phyloP scores from a whole-genome alignment of 35 echinoderm and acorn worm species.

The Acanthaster planci region DNA sequence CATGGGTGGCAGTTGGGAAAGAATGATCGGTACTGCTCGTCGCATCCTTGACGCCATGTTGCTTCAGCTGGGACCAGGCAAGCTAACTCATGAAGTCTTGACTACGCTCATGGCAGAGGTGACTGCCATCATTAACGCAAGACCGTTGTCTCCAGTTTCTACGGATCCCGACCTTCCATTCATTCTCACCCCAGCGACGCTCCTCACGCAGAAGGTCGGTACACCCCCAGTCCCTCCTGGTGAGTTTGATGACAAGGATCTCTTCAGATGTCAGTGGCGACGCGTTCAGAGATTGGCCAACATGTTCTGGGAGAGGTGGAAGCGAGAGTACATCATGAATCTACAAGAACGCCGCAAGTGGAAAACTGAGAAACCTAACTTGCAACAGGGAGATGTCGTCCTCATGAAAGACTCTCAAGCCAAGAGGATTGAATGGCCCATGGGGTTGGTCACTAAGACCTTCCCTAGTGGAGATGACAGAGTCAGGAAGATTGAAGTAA shows the following conservation, averaged over 20 bases:
- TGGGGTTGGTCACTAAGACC: neutral
- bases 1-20: constrained; percentile 54
- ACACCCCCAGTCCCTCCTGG: neutral
- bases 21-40: constrained; percentile 42
- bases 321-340: neutral
- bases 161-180: constrained; percentile 32
- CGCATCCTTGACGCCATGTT: constrained; percentile 39
- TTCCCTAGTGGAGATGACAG: neutral
- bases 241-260: neutral
- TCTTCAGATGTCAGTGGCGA: neutral
- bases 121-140: constrained; percentile 46
- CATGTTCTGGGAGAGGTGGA: neutral
- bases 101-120: constrained; percentile 29
- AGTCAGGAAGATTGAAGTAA: neutral
- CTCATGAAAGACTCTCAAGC: neutral
- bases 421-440: neutral
- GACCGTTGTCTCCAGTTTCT: constrained; percentile 43
- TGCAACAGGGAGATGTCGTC: constrained; percentile 9
- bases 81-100: constrained; percentile 51
- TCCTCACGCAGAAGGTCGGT: constrained; percentile 48
- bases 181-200: constrained; percentile 43
- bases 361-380: neutral
- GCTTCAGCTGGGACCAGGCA: neutral
- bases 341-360: neutral
- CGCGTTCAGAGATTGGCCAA: neutral